Base-by-base conservation (phyloP, 2,797 vertebrate species). In the Syncerus caffer region DNA sequence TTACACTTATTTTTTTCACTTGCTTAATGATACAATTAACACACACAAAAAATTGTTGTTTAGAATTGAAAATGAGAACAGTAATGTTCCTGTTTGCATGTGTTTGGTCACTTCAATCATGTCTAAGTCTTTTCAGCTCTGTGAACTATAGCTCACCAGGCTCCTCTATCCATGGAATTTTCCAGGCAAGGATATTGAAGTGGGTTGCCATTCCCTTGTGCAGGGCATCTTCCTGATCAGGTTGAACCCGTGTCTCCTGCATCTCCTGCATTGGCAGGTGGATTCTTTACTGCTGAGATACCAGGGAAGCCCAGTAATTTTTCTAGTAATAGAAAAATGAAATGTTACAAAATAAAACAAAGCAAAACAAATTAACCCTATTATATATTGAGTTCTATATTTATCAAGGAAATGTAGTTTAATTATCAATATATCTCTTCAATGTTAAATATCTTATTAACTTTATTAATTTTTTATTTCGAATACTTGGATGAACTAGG, bases 1-100 rank as follows among this genome's bases (percentile, higher is more conserved):
- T 76, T 90, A 47, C 16, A 76, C 15, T 90, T 78, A 85, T 29
- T 50, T 95, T 93, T 78, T 78, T 67, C 31, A 87, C 31, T 64
- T 93, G 8, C 17, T 92, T 13, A 60, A 91, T 38, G 45, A 93
- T 7, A 83, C 89, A 88, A 89, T 16, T 60, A 25, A 9, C 15
- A n/a, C 3, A n/a, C 1, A 42, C 2, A 58, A 64, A 47, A 38
- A 3, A 10, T 60, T 7, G 42, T 84, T n/a, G 7, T 17, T 85
- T 76, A 95, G 2, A 82, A 67, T 29, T 27, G 15, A 71, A 79
- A 47, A 85, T 87, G 14, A 31, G 17, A 29, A 96, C 1, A n/a
- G 0, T 31, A 47, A 85, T 82, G 6, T n/a, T 42, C 3, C 16
- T 16, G 7, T 2, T 42, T 42, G 38, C n/a, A 0, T 25, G 21